Evolutionary conservation across 92 coral and sea anemone genomes (phyloP).

Genomic region (Actinostola sp.): DNA sequence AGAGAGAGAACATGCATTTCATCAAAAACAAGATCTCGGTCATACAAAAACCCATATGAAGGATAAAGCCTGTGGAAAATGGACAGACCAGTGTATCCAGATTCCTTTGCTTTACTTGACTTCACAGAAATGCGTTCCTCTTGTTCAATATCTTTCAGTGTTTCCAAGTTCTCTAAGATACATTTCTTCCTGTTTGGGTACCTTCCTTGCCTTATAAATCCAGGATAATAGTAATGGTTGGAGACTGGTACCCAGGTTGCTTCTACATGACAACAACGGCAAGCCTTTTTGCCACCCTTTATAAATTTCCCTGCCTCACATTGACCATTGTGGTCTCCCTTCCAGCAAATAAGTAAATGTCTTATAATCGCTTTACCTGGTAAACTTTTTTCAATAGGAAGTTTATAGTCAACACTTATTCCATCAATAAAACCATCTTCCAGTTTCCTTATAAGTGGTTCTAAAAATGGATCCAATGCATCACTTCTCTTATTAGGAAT

Average conservation of each 20-base stretch:
- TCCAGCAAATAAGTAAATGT: constrained; percentile 67
- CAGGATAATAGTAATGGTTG: constrained; percentile 67
- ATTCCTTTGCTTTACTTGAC: constrained; percentile 44
- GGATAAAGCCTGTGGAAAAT: constrained; percentile 59
- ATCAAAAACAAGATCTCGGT: constrained; percentile 55
- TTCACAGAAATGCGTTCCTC: constrained; percentile 61
- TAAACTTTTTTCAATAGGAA: constrained; percentile 38
- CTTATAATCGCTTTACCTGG: constrained; percentile 40
- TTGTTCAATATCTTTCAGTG: constrained; percentile 53
- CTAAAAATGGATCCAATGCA: constrained; percentile 65
- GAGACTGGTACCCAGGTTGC: constrained; percentile 51
- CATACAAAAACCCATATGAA: constrained; percentile 61
- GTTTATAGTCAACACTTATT: constrained; percentile 44
- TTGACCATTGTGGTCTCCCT: constrained; percentile 65
- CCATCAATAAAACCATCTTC: constrained; percentile 69
- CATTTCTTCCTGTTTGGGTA: constrained; percentile 37
- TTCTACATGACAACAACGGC: constrained; percentile 52
- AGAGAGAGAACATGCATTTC: constrained; percentile 65
- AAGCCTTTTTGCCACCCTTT: constrained; percentile 63
- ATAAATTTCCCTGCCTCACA: constrained; percentile 71
- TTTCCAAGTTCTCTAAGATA: constrained; percentile 35
- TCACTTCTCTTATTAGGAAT: constrained; percentile 55
- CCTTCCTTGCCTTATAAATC: constrained; percentile 57
- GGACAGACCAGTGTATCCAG: constrained; percentile 63
- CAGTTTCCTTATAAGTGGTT: constrained; percentile 57